phyloP scores from a whole-genome alignment of 2,113 vertebrate genomes.

The Pachypanchax playfairii region DNA sequence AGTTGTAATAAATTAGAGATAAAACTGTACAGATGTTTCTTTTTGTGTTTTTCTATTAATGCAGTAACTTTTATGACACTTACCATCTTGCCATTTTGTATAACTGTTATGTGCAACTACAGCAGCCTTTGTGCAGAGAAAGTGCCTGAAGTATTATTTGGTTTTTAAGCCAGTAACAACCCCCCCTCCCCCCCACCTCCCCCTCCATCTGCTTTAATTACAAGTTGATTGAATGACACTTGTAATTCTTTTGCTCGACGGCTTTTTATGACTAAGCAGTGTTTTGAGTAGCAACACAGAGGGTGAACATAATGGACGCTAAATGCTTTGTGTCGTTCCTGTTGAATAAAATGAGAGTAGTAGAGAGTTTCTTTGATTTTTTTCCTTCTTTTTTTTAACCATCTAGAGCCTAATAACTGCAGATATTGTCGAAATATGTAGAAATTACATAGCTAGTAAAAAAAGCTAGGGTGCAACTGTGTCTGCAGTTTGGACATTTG shows the following conservation, averaged over 20 bases:
- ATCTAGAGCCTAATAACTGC: constrained; percentile 14
- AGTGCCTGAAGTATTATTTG: too few species aligned
- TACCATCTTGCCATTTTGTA: too few species aligned
- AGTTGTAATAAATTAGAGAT: too few species aligned
- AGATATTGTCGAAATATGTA: constrained; percentile 15
- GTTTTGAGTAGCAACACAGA: constrained; percentile 10
- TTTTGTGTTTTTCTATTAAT: too few species aligned
- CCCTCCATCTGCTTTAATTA: not conserved
- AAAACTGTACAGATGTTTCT: too few species aligned
- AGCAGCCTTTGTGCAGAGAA: too few species aligned
- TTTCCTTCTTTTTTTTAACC: not conserved
- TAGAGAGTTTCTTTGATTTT: not conserved
- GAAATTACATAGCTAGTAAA: constrained; percentile 19
- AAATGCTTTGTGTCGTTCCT: not conserved
- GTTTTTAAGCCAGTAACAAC: not conserved
- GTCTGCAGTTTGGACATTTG: constrained; percentile 38
- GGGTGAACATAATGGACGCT: not conserved
- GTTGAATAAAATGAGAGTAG: constrained; percentile 2
- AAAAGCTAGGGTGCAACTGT: constrained; percentile 36
- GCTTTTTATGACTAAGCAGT: not conserved
- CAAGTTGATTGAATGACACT: not conserved
- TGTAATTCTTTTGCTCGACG: not conserved
- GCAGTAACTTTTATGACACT: too few species aligned
- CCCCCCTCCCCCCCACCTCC: too few species aligned
- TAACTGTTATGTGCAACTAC: too few species aligned